These are phyloP conservation scores for Euwallacea similis DNA, from an alignment of 1,140 invertebrate genomes.

Conservation along the genomic window DNA sequence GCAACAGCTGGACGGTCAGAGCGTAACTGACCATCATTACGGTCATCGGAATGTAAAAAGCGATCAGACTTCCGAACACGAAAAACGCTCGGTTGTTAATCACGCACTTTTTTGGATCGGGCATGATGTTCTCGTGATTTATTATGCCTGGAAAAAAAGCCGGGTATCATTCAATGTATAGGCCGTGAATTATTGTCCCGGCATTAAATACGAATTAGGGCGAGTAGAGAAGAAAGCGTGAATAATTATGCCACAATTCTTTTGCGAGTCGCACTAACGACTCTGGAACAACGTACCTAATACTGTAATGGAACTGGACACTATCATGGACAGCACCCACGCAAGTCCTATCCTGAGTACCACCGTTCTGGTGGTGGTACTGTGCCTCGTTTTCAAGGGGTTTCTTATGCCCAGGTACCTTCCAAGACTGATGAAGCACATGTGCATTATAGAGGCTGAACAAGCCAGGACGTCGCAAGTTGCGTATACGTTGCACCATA, in stretches of 20 bases:
- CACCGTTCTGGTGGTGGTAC: conserved; percentile 75
- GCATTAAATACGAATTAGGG: too few relatives aligned
- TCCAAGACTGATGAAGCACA: conserved; percentile 94
- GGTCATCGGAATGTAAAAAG: conserved; percentile 91
- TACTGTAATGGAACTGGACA: conserved; percentile 85
- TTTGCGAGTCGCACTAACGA: too few relatives aligned
- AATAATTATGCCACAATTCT: too few relatives aligned
- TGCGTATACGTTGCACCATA: conserved; percentile 91
- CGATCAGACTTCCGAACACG: conserved; percentile 85
- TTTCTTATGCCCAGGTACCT: conserved; percentile 90
- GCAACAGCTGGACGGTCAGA: conserved; percentile 81
- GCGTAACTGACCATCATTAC: conserved; percentile 90
- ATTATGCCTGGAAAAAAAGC: conserved; percentile 62
- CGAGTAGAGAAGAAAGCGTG: too few relatives aligned
- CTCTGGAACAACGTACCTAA: conserved; percentile 64
- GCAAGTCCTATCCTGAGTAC: conserved; percentile 81
- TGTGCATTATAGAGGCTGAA: conserved; percentile 93
- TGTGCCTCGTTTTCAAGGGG: conserved; percentile 79
- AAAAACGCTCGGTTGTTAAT: conserved; percentile 87
- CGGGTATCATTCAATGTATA: too few relatives aligned
- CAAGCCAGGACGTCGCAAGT: conserved; percentile 94
- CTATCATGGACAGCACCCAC: conserved; percentile 83
- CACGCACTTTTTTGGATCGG: conserved; percentile 70
- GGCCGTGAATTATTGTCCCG: too few relatives aligned
- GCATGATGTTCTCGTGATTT: conserved; percentile 76